Conservation (phyloP, 2,797 vertebrate genomes). For the Masticophis lateralis region DNA sequence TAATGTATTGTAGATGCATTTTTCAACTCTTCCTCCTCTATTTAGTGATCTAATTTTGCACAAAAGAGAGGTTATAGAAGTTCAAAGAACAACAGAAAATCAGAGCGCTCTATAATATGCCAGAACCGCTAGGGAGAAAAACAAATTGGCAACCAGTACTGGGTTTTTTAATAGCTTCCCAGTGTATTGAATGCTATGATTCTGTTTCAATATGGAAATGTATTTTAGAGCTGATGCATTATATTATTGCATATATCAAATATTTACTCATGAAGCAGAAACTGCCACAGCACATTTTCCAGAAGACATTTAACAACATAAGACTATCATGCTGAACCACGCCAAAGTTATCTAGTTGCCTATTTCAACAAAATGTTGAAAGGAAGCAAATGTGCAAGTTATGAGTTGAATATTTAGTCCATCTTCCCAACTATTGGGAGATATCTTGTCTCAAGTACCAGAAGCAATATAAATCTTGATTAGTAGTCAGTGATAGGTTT, state of each 20-base stretch:
- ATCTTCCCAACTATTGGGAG: background rate
- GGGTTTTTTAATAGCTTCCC: slow-evolving; percentile 6
- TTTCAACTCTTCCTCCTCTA: background rate
- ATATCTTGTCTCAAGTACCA: background rate
- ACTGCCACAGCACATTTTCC: background rate
- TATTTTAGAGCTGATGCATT: background rate
- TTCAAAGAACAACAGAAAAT: background rate
- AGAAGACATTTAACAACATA: background rate
- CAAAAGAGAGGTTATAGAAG: background rate
- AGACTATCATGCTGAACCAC: background rate
- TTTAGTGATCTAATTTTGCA: background rate
- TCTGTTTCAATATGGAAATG: background rate
- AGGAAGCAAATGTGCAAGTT: background rate
- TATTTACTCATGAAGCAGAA: background rate
- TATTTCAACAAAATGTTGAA: background rate
- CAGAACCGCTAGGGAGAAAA: background rate
- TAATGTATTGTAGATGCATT: background rate
- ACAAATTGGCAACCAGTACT: background rate
- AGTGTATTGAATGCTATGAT: background rate
- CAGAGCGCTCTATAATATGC: background rate
- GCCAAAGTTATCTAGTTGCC: background rate
- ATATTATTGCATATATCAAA: background rate
- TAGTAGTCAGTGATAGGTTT: background rate
- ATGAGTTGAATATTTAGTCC: background rate
- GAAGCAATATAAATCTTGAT: background rate